Percentiles rank a stretch among this genome's conserved stretches.
Evolutionary conservation across 1,140 invertebrate species (phyloP).

Genomic region (Hetaerina americana): DNA sequence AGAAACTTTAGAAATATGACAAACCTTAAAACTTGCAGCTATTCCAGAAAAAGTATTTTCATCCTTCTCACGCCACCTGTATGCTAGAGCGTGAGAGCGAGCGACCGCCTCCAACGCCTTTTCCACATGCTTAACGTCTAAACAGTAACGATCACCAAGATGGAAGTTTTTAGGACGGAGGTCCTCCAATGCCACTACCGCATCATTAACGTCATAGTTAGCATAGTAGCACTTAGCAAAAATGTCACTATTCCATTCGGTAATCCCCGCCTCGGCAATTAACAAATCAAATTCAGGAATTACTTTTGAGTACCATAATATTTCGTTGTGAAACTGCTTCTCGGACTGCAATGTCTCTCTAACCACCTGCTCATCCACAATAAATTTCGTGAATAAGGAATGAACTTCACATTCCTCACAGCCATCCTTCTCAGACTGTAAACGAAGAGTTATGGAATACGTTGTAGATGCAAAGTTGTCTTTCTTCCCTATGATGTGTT

Average conservation of each 20-base stretch:
- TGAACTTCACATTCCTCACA: neutral
- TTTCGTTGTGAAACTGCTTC: neutral
- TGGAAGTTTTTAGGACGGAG: too few relatives aligned
- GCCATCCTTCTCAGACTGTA: neutral
- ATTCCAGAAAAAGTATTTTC: neutral
- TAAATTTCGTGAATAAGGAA: neutral
- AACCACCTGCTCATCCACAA: neutral
- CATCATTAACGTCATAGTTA: neutral
- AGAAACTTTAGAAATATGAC: neutral
- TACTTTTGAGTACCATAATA: neutral
- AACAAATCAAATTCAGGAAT: neutral
- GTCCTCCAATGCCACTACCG: neutral
- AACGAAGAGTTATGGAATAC: neutral
- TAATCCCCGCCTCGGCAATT: neutral
- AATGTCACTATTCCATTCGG: neutral
- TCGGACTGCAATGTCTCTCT: neutral
- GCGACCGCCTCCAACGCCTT: constrained; percentile 13
- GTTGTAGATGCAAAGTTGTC: neutral
- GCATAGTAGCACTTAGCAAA: neutral
- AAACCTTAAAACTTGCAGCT: neutral
- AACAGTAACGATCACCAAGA: neutral
- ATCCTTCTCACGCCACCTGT: constrained; percentile 7
- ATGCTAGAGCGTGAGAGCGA: constrained; percentile 14
- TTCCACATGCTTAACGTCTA: constrained; percentile 1
- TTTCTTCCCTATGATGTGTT: neutral